A percentile compares a stretch with the other conserved stretches of the same genome.
phyloP scores from a whole-genome alignment of 2,888 invertebrate species.

The Drosophila meridionalis region DNA sequence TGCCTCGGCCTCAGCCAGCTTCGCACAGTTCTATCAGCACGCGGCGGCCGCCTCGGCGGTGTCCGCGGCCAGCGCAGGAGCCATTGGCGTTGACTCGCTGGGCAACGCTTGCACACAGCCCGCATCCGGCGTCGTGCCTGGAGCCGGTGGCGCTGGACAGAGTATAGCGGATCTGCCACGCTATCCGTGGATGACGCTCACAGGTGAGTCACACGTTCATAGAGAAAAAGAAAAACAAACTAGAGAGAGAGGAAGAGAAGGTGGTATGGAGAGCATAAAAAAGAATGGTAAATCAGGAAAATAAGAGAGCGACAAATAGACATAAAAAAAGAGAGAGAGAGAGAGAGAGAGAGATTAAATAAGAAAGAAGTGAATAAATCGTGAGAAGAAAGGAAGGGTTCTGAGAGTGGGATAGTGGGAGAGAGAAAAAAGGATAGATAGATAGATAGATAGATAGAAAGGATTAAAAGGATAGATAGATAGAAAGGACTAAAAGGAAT shows the following conservation, averaged over 20 bases:
- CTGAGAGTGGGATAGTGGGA: not conserved
- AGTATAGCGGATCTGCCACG: conserved; percentile 96
- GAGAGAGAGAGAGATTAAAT: not conserved
- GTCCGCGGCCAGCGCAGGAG: conserved; percentile 91
- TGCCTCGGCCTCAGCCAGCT: conserved; percentile 85
- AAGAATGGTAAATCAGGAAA: not conserved
- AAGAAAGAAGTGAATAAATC: not conserved
- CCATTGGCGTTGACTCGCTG: conserved; percentile 91
- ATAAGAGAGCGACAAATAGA: not conserved
- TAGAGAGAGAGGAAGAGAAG: not conserved
- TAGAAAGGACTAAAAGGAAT: not conserved
- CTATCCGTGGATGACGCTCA: conserved; percentile 98
- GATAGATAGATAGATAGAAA: not conserved
- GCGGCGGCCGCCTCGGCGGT: conserved; percentile 89
- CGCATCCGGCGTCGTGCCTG: conserved; percentile 87
- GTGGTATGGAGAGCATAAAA: not conserved
- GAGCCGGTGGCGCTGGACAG: conserved; percentile 88
- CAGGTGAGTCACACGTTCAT: conserved; percentile 88
- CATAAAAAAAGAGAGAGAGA: not conserved
- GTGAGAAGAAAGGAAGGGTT: not conserved
- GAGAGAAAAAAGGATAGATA: rapidly evolving
- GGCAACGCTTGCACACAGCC: conserved; percentile 92
- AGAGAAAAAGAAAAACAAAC: not conserved
- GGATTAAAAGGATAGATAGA: no score
- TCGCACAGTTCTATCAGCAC: conserved; percentile 96